A percentile compares a stretch with the other conserved stretches of the same genome.
These are phyloP conservation scores for Okamejei kenojei DNA, from an alignment of 2,797 vertebrate species.

Conservation along the genomic window DNA sequence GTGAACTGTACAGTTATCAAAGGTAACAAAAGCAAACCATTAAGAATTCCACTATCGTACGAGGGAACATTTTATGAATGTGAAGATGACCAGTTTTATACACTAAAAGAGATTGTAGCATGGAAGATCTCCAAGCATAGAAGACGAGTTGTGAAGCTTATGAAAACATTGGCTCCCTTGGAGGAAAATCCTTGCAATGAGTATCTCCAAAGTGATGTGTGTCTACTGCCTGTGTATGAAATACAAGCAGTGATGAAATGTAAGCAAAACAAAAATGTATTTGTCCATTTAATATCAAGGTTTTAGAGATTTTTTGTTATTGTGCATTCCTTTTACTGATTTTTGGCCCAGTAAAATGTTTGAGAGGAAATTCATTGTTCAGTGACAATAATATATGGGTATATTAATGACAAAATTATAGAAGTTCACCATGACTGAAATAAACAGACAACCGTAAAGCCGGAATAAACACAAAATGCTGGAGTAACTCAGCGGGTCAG, in stretches of 20 bases:
- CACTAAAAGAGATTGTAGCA: constrained; percentile 66
- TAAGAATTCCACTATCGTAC: constrained; percentile 59
- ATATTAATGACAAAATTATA: not conserved
- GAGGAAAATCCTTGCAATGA: constrained; percentile 53
- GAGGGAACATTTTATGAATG: constrained; percentile 68
- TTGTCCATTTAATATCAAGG: not conserved
- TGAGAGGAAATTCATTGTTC: not conserved
- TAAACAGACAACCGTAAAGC: not conserved
- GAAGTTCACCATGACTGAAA: not conserved
- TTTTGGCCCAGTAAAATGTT: not conserved
- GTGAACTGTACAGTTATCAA: constrained; percentile 58
- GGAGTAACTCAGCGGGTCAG: too few relatives aligned
- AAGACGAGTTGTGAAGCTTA: constrained; percentile 57
- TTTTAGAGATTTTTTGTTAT: not conserved
- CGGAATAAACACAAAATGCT: not conserved
- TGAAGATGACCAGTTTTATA: constrained; percentile 70
- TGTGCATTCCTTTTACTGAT: not conserved
- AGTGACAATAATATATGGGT: too few relatives aligned
- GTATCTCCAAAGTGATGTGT: constrained; percentile 56
- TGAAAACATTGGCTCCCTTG: constrained; percentile 47
- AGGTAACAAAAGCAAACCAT: constrained; percentile 49
- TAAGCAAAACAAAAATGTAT: constrained; percentile 56
- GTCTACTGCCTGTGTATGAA: constrained; percentile 67
- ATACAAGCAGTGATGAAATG: constrained; percentile 69
- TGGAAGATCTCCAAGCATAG: constrained; percentile 70